Base-by-base conservation (phyloP, 2,113 vertebrate genomes). In the Panthera leo region DNA sequence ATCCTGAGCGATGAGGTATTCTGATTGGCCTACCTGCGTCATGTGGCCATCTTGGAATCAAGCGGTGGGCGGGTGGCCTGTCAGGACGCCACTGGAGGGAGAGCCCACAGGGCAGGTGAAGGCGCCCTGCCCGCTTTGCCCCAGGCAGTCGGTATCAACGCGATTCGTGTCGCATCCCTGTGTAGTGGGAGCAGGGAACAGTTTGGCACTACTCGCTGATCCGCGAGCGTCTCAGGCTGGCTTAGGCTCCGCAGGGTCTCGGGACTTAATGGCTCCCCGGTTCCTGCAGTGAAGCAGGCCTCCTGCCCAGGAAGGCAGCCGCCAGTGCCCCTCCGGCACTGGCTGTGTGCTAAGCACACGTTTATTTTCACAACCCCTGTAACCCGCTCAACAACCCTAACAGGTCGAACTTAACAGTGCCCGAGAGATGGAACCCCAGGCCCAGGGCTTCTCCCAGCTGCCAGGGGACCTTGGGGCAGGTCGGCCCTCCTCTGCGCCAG, bases 121-220 rank as follows among this genome's bases (percentile, higher is more conserved):
- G 63, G 15, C 9, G 0, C 31, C 27, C 2, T 8, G 0, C 13
- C 0, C 31, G 21, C 8, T 58, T 6, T 48, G 75, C 5, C 27
- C 12, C 12, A 0, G 2, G 8, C 7, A 0, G 2, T 25, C 0
- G 2, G 23, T n/a, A 4, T 53, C 42, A 16, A 4, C 53, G 3
- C 36, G 25, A 0, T 21, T 39, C 14, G 0, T 5, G 45, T 63
- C 18, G 34, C 34, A 3, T 15, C 29, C 61, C 42, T 42, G 11
- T 53, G 7, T 1, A 13, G 3, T 5, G 45, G 65, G 78, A 73
- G 58, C 58, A 23, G 58, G 58, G 58, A 21, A 21, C 58, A 21
- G 39, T 71, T 14, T 7, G 65, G 5, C 31, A 0, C 45, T 27
- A 29, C 61, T 25, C 86, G 63, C 29, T 27, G 48, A 15, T 39